These are phyloP conservation scores for Megaptera novaeangliae DNA, from an alignment of 2,113 vertebrate genomes.

Conservation along the genomic window DNA sequence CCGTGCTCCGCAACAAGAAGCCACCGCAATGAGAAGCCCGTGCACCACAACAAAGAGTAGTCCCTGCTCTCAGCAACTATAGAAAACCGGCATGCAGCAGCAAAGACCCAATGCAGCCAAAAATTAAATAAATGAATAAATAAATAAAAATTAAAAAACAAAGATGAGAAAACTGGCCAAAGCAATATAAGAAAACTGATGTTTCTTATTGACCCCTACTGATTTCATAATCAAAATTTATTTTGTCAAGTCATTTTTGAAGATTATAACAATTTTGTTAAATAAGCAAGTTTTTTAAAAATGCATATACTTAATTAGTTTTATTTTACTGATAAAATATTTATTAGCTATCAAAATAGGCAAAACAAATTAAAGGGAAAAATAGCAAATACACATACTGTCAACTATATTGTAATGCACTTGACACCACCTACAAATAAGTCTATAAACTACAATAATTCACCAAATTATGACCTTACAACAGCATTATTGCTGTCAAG, in stretches of 20 bases:
- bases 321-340: conserved; percentile 15
- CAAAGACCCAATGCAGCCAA: too few relatives aligned
- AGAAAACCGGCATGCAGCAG: too few relatives aligned
- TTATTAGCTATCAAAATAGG: not conserved
- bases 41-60: too few relatives aligned
- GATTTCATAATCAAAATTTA: conserved; percentile 72
- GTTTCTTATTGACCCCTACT: conserved; percentile 71
- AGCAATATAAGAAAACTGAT: conserved; percentile 55
- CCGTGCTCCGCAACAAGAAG: too few relatives aligned
- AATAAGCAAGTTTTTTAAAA: conserved; percentile 48
- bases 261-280: conserved; percentile 50
- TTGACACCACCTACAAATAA: not conserved
- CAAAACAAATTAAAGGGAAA: not conserved
- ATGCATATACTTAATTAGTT: not conserved
- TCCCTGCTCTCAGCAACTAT: too few relatives aligned
- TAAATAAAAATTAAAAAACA: not conserved
- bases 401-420: not conserved
- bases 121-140: too few relatives aligned
- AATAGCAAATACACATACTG: not conserved
- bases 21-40: too few relatives aligned
- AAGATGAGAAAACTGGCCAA: conserved; percentile 64
- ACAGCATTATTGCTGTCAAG: not conserved
- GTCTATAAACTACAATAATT: not conserved
- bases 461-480: not conserved
- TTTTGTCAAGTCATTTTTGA: conserved; percentile 58